Percentiles rank a stretch among this genome's conserved stretches.
phyloP scores from a whole-genome alignment of 2,797 vertebrate genomes.

The Anas bahamensis region DNA sequence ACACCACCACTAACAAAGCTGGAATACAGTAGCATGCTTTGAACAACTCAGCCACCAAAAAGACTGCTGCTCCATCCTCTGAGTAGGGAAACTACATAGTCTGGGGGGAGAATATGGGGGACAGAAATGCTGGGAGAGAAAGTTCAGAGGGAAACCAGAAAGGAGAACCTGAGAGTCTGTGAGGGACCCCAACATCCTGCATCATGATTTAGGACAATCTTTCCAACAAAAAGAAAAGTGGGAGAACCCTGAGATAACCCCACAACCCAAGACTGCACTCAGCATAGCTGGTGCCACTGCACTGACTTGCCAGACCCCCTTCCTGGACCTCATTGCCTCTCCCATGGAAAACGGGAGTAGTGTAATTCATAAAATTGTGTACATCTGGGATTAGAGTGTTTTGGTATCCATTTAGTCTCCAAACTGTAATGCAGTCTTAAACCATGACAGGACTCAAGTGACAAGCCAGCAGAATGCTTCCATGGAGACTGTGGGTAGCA shows the following conservation, averaged over 20 bases:
- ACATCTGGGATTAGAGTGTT: neutral
- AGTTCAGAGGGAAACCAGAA: neutral
- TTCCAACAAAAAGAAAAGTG: neutral
- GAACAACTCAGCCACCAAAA: neutral
- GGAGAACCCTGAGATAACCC: neutral
- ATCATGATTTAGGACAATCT: neutral
- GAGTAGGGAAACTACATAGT: neutral
- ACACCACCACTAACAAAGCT: accelerated
- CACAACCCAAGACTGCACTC: neutral
- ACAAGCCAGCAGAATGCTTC: neutral
- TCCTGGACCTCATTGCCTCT: neutral
- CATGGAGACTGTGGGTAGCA: neutral
- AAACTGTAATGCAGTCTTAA: neutral
- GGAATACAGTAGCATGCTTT: neutral
- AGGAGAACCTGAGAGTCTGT: neutral
- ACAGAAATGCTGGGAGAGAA: neutral
- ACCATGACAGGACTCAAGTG: neutral
- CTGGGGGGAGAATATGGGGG: neutral
- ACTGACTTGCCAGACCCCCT: neutral
- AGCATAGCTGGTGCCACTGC: neutral
- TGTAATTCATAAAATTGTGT: neutral
- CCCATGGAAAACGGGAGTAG: neutral
- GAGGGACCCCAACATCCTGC: neutral
- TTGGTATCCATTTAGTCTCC: neutral
- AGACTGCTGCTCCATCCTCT: neutral